phyloP scores from a whole-genome alignment of 1,140 invertebrate species.

The Lordiphosa collinella region DNA sequence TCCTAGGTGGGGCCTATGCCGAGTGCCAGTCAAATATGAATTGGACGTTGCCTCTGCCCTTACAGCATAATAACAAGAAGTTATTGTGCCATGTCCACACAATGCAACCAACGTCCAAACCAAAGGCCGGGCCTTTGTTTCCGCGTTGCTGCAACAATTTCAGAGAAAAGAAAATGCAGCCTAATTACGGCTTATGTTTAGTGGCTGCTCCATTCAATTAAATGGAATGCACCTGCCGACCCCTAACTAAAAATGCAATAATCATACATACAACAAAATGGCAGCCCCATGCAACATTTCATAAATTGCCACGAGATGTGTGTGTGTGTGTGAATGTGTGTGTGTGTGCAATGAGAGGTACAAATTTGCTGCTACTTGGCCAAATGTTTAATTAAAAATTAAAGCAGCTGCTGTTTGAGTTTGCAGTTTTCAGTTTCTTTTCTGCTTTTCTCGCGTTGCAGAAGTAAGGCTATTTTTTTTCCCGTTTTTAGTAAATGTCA shows the following conservation, averaged over 20 bases:
- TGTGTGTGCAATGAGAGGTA: slow-evolving; percentile 29
- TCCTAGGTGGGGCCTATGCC: slow-evolving; percentile 39
- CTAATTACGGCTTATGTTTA: slow-evolving; percentile 52
- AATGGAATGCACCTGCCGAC: slow-evolving; percentile 52
- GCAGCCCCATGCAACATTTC: slow-evolving; percentile 35
- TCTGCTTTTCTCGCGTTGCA: too few species aligned
- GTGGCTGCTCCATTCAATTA: slow-evolving; percentile 61
- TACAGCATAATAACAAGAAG: slow-evolving; percentile 71
- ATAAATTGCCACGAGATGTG: slow-evolving; percentile 29
- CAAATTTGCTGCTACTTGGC: slow-evolving; percentile 32
- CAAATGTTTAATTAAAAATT: slow-evolving; percentile 71
- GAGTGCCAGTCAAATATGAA: slow-evolving; percentile 75
- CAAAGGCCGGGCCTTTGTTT: slow-evolving; percentile 22
- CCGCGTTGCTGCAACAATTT: slow-evolving; percentile 22
- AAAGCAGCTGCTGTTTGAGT: slow-evolving; percentile 55
- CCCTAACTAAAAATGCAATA: slow-evolving; percentile 35
- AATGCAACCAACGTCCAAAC: too few species aligned
- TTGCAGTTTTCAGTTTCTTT: slow-evolving; percentile 7
- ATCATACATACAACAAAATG: slow-evolving; percentile 35
- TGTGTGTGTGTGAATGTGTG: slow-evolving; percentile 5
- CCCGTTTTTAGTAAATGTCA: too few species aligned
- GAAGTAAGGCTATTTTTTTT: too few species aligned
- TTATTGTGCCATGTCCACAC: slow-evolving; percentile 34
- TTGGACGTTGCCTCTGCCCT: slow-evolving; percentile 51
- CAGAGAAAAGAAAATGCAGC: slow-evolving; percentile 43